Conservation (phyloP, 2,888 invertebrate species). For the Camptogramma bilineatum region DNA sequence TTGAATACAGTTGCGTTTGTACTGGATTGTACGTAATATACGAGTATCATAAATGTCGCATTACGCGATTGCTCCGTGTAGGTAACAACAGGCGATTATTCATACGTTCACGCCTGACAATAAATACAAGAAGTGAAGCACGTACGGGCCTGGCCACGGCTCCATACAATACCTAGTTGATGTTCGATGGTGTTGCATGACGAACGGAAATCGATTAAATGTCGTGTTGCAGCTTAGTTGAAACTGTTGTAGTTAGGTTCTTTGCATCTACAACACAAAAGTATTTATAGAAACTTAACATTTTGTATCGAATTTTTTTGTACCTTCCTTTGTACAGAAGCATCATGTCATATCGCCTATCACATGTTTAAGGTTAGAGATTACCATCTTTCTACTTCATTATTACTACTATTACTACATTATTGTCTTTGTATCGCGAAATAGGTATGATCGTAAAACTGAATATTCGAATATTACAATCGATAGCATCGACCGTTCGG, state of each 20-base stretch:
- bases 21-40: slow-evolving; percentile 31
- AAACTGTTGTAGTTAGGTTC: not conserved
- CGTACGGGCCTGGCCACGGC: slow-evolving; percentile 21
- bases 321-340: not conserved
- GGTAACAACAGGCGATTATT: slow-evolving; percentile 41
- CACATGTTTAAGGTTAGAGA: slow-evolving; percentile 1
- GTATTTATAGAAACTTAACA: not conserved
- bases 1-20: slow-evolving; percentile 22
- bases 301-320: not conserved
- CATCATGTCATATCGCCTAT: not conserved
- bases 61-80: slow-evolving; percentile 47
- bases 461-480: slow-evolving; percentile 38
- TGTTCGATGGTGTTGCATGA: slow-evolving; percentile 9
- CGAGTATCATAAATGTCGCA: slow-evolving; percentile 41
- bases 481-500: slow-evolving; percentile 34
- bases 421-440: slow-evolving; percentile 28
- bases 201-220: slow-evolving; percentile 20
- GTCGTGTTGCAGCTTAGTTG: slow-evolving; percentile 4
- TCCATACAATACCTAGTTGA: slow-evolving; percentile 23
- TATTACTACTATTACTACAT: not conserved
- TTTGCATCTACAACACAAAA: not conserved
- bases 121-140: slow-evolving; percentile 34
- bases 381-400: slow-evolving; percentile 9
- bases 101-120: slow-evolving; percentile 39
- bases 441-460: slow-evolving; percentile 32